These are phyloP conservation scores for Odontomyia ornata DNA, from an alignment of 2,888 invertebrate species.

Conservation along the genomic window DNA sequence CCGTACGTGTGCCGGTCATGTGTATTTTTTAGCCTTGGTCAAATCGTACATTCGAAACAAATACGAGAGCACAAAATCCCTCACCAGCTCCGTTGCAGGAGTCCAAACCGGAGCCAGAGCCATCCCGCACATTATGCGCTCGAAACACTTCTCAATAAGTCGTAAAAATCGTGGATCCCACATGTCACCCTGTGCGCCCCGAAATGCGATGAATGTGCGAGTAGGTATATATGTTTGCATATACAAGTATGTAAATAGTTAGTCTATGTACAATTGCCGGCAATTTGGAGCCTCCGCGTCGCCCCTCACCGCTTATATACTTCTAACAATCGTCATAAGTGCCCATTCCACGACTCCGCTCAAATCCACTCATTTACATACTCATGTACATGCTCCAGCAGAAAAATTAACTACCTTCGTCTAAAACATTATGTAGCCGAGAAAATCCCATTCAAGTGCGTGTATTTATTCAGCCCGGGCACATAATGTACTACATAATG, in stretches of 20 bases:
- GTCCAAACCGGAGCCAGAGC: neutral
- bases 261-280: conserved; percentile 28
- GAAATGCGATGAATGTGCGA: neutral
- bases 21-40: conserved; percentile 16
- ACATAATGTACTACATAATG: conserved; percentile 33
- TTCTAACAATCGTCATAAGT: neutral
- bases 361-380: conserved; percentile 23
- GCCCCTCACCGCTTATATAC: neutral
- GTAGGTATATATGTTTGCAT: neutral
- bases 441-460: conserved; percentile 43
- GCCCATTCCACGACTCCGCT: neutral
- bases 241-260: neutral
- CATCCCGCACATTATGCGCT: neutral
- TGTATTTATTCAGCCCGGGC: conserved; percentile 15
- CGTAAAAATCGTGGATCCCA: conserved; percentile 28
- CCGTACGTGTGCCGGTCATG: conserved; percentile 42
- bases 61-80: neutral
- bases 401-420: conserved; percentile 30
- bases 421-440: conserved; percentile 28
- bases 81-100: neutral
- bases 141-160: conserved; percentile 8
- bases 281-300: conserved; percentile 29
- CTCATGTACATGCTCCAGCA: neutral
- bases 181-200: conserved; percentile 35
- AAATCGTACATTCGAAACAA: neutral